Conservation (phyloP, 2,797 vertebrate species). For the Sparus aurata region DNA sequence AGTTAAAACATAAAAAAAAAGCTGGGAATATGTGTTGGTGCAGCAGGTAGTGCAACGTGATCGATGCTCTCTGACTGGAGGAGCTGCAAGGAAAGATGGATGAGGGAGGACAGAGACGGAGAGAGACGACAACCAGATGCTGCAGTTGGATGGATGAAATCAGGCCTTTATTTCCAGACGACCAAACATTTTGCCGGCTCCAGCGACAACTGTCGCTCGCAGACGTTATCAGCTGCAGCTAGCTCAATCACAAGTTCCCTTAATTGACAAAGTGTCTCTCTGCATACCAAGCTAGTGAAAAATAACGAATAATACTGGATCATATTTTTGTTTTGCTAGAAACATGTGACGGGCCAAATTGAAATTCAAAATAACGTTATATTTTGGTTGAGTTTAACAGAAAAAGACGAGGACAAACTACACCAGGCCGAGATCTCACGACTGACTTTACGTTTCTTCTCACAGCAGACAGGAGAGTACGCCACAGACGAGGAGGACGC, state of each 20-base stretch:
- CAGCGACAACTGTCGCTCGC: background rate
- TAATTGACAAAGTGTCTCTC: no score
- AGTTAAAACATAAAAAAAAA: background rate
- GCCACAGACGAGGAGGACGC: slow-evolving; percentile 97
- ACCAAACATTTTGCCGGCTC: background rate
- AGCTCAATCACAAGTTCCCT: no score
- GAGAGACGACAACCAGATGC: slow-evolving; percentile 5
- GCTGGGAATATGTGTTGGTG: slow-evolving; percentile 17
- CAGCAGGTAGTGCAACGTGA: background rate
- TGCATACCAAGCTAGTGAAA: no score
- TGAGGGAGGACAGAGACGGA: slow-evolving; percentile 1
- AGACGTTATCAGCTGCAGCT: background rate
- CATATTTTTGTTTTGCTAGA: no score
- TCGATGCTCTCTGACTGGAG: slow-evolving; percentile 8
- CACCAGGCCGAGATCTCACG: background rate
- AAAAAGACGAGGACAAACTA: background rate
- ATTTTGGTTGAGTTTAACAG: background rate
- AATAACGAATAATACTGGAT: no score
- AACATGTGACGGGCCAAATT: no score
- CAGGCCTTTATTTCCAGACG: slow-evolving; percentile 1
- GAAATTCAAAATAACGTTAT: background rate
- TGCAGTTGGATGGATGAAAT: slow-evolving; percentile 21
- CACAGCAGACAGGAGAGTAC: slow-evolving; percentile 95
- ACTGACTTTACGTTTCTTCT: slow-evolving; percentile 32
- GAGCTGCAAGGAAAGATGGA: slow-evolving; percentile 9